Percentiles rank a stretch among this genome's conserved stretches.
These are phyloP conservation scores for Camponotus vicinus DNA, from an alignment of 1,140 invertebrate genomes.

Conservation along the genomic window DNA sequence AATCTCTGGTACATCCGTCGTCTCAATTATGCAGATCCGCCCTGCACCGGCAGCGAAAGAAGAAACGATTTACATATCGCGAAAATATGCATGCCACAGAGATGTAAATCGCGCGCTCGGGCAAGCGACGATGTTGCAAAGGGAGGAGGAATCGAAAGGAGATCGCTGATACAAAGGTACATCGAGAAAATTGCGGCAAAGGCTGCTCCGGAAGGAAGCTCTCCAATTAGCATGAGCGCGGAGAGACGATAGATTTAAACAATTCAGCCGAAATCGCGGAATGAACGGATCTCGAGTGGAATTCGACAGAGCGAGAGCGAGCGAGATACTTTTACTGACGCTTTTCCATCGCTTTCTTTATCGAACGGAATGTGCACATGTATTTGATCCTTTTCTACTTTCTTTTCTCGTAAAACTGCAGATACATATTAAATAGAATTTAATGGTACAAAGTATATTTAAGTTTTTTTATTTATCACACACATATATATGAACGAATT, in stretches of 20 bases:
- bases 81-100: constrained; percentile 56
- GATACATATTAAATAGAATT: constrained; percentile 1
- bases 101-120: constrained; percentile 47
- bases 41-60: constrained; percentile 19
- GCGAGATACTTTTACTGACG: neutral
- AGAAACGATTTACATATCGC: constrained; percentile 63
- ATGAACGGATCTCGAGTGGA: neutral
- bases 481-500: neutral
- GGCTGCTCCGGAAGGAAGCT: constrained; percentile 1
- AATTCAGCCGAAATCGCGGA: constrained; percentile 11
- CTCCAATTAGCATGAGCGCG: constrained; percentile 51
- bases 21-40: constrained; percentile 61
- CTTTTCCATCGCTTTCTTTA: neutral
- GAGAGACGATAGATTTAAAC: constrained; percentile 1
- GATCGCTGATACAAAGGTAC: constrained; percentile 5
- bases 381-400: neutral
- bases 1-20: constrained; percentile 7
- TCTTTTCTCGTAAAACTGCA: neutral
- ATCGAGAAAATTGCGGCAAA: constrained; percentile 7
- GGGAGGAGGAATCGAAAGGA: neutral
- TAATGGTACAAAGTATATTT: neutral
- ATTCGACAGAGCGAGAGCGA: neutral
- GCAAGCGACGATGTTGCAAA: neutral
- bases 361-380: neutral
- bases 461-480: neutral